phyloP scores from a whole-genome alignment of 1,140 invertebrate genomes.

The Telenomus remus region DNA sequence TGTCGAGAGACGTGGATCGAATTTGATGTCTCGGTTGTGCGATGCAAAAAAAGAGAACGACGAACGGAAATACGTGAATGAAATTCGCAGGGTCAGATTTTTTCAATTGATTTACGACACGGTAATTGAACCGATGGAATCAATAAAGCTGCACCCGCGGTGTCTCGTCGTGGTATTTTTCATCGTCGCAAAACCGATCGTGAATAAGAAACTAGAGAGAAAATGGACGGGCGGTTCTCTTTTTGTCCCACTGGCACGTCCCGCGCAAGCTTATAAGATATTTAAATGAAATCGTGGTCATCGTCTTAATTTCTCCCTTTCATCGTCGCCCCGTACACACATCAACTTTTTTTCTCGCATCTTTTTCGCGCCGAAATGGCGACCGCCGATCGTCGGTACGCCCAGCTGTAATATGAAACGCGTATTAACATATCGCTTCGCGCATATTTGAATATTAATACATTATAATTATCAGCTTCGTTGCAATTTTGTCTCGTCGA shows the following conservation, averaged over 20 bases:
- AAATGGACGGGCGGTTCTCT: constrained; percentile 27
- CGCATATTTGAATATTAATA: constrained; percentile 59
- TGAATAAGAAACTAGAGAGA: constrained; percentile 38
- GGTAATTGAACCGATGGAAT: constrained; percentile 24
- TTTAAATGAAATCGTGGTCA: constrained; percentile 57
- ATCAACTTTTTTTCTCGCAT: neutral
- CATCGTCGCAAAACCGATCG: constrained; percentile 27
- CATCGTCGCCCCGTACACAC: constrained; percentile 31
- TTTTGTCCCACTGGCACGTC: constrained; percentile 44
- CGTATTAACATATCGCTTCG: constrained; percentile 51
- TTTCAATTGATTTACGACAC: constrained; percentile 9
- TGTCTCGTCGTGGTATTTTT: constrained; percentile 32
- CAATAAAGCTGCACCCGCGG: constrained; percentile 19
- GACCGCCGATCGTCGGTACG: constrained; percentile 42
- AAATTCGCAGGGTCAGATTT: neutral
- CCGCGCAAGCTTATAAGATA: constrained; percentile 53
- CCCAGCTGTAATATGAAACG: constrained; percentile 49
- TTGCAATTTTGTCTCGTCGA: constrained; percentile 42
- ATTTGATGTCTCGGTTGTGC: too few species aligned
- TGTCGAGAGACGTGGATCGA: too few species aligned
- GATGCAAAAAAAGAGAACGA: neutral
- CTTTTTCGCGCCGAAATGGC: constrained; percentile 31
- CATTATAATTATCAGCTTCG: constrained; percentile 56
- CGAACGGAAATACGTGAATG: neutral
- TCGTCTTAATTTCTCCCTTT: constrained; percentile 47